These are phyloP conservation scores for Mastacembelus armatus DNA, from an alignment of 2,797 vertebrate genomes.

Conservation along the genomic window DNA sequence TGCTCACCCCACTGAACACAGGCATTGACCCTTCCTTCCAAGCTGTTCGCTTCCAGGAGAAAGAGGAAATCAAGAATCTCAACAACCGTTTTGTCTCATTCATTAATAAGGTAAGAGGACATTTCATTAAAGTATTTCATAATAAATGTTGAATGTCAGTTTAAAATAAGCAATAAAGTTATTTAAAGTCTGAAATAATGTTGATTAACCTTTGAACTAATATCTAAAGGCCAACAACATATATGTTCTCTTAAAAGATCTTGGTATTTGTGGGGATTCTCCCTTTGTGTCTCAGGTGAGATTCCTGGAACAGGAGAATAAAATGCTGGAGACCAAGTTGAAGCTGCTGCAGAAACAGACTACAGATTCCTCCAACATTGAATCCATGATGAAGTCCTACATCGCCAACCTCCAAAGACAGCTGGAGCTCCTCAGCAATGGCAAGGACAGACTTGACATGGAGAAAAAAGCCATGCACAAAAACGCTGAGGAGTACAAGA, in stretches of 20 bases:
- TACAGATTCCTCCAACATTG: constrained; percentile 52
- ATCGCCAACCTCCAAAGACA: constrained; percentile 79
- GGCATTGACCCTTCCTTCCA: constrained; percentile 81
- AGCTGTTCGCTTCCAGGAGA: constrained; percentile 85
- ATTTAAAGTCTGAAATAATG: background rate
- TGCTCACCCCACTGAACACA: constrained; percentile 82
- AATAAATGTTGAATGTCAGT: background rate
- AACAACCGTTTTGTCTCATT: constrained; percentile 91
- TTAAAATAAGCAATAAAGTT: background rate
- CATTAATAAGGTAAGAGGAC: constrained; percentile 88
- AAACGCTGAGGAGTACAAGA: constrained; percentile 62
- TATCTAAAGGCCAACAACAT: background rate
- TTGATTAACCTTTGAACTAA: background rate
- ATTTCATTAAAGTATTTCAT: background rate
- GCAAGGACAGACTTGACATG: constrained; percentile 78
- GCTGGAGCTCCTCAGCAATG: constrained; percentile 65
- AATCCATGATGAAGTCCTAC: constrained; percentile 84
- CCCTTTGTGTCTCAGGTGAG: constrained; percentile 80
- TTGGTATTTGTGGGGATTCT: background rate
- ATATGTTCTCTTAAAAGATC: background rate
- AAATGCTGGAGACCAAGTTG: constrained; percentile 92
- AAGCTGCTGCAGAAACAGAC: constrained; percentile 82
- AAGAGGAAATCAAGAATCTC: constrained; percentile 92
- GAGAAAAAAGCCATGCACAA: constrained; percentile 82
- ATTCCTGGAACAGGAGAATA: constrained; percentile 91